Conservation (phyloP, 2,113 vertebrate species). For the Sterrhoptilus dennistouni region DNA sequence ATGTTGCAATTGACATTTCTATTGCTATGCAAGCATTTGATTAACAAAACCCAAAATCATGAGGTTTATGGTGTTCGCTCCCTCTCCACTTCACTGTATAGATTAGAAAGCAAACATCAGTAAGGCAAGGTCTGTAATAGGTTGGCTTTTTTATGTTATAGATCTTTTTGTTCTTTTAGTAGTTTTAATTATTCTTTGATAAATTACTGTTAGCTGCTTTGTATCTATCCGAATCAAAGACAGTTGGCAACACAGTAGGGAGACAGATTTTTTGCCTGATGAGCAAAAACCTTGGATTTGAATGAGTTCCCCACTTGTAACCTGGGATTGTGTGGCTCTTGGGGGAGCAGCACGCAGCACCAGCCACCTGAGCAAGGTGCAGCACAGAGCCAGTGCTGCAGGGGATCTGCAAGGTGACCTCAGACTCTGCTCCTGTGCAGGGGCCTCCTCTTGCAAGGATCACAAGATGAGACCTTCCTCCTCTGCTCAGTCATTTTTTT, state of each 20-base stretch:
- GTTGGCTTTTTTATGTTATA: background rate
- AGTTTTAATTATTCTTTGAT: background rate
- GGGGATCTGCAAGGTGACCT: background rate
- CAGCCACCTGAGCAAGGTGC: background rate
- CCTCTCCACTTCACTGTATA: background rate
- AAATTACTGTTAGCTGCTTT: background rate
- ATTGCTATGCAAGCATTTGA: conserved; percentile 20
- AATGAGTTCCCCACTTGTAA: background rate
- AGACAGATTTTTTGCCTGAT: background rate
- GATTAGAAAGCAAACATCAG: background rate
- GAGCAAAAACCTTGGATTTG: background rate
- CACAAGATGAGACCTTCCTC: background rate
- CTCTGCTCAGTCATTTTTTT: background rate
- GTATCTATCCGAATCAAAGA: background rate
- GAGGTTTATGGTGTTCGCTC: conserved; percentile 36
- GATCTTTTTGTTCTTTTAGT: background rate
- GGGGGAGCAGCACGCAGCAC: background rate
- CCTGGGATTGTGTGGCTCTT: rapidly evolving
- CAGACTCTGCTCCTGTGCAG: background rate
- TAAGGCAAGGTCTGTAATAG: background rate
- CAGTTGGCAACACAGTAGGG: background rate
- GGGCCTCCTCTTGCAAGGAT: background rate
- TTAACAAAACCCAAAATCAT: conserved; percentile 39
- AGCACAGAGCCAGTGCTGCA: background rate
- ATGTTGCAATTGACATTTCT: conserved; percentile 43